Conservation (phyloP, 2,113 vertebrate species). For the Tonatia bakeri region DNA sequence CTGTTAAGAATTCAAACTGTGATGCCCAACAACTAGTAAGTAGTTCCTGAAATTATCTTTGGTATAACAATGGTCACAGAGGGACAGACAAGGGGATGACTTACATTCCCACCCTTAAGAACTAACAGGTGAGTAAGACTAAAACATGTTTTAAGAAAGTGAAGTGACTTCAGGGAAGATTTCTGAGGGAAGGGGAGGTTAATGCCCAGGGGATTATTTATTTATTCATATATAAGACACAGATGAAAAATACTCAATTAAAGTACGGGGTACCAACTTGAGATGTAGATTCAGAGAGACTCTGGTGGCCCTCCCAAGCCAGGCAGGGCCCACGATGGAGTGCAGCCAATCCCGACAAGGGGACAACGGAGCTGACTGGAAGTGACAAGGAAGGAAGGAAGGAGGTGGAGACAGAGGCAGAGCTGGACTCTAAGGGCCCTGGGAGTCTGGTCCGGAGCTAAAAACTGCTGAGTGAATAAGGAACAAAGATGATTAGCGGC, state of each 20-base stretch:
- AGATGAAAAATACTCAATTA: background rate
- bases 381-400: background rate
- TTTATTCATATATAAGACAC: background rate
- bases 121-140: background rate
- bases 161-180: background rate
- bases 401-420: background rate
- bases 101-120: background rate
- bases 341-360: too few relatives aligned
- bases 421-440: background rate
- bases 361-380: fast-evolving
- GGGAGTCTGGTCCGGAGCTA: background rate
- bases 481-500: fast-evolving
- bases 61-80: background rate
- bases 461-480: background rate
- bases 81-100: background rate
- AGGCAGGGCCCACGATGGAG: background rate
- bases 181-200: background rate
- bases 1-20: background rate
- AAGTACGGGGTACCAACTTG: background rate
- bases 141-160: background rate
- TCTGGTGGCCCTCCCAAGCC: background rate
- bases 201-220: background rate
- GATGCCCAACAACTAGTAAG: background rate
- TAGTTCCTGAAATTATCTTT: background rate
- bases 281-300: background rate